Conservation (phyloP, 2,113 vertebrate species). For the Rhea pennata region DNA sequence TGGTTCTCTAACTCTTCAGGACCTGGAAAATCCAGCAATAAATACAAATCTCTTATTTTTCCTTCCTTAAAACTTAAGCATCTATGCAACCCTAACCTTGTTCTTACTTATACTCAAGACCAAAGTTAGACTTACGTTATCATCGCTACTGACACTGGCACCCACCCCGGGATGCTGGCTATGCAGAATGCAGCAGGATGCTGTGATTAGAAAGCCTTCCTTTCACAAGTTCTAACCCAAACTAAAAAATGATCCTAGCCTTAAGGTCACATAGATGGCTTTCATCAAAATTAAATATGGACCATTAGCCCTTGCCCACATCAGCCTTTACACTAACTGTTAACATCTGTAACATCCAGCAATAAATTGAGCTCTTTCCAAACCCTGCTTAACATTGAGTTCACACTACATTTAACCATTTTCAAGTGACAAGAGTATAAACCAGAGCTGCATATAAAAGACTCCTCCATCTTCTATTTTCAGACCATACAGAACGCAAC, state of each 20-base stretch:
- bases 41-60: neutral
- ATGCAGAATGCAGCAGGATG: neutral
- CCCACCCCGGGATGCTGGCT: neutral
- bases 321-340: neutral
- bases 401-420: neutral
- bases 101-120: neutral
- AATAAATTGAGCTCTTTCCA: neutral
- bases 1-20: neutral
- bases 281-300: neutral
- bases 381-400: neutral
- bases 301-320: neutral
- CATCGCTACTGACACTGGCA: too few species aligned
- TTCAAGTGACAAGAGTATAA: neutral
- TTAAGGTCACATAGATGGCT: neutral
- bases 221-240: neutral
- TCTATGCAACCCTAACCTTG: neutral
- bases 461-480: neutral
- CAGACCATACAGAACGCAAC: neutral
- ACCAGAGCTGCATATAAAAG: neutral
- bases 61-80: neutral
- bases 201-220: neutral
- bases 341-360: neutral
- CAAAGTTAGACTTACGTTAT: neutral
- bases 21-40: neutral
- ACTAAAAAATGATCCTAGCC: neutral